A percentile compares a stretch with the other conserved stretches of the same genome.
Evolutionary conservation across 2,888 invertebrate species (phyloP).

Genomic region (Pandemis heparana): DNA sequence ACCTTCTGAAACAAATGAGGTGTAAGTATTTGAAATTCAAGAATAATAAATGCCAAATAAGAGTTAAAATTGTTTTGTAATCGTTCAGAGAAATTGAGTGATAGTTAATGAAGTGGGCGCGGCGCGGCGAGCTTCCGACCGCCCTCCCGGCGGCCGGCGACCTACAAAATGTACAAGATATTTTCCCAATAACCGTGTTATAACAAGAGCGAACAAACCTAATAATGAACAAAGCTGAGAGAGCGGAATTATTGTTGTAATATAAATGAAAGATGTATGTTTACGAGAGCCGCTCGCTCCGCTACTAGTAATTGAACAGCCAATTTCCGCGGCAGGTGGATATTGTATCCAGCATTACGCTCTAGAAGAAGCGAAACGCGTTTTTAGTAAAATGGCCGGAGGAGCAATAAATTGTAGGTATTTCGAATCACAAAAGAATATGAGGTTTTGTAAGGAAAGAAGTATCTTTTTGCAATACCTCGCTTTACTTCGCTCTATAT

Average conservation of each 20-base stretch:
- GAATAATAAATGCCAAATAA: neutral
- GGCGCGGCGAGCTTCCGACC: constrained; percentile 8
- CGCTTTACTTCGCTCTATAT: neutral
- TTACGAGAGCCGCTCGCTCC: constrained; percentile 17
- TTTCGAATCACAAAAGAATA: constrained; percentile 1
- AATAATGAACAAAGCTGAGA: constrained; percentile 30
- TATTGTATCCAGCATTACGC: constrained; percentile 17
- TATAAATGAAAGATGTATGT: constrained; percentile 29
- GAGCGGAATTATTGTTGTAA: constrained; percentile 10
- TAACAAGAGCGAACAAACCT: constrained; percentile 30
- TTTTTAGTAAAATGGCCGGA: neutral
- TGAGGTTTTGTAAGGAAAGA: constrained; percentile 1
- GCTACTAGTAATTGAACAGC: constrained; percentile 19
- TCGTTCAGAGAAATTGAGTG: constrained; percentile 6
- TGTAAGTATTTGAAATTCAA: neutral
- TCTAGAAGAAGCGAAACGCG: constrained; percentile 19
- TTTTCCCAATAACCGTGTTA: constrained; percentile 27
- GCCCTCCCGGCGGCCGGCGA: constrained; percentile 4
- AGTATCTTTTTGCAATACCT: neutral
- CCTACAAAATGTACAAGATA: constrained; percentile 26
- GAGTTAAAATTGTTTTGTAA: neutral
- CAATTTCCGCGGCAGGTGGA: constrained; percentile 17
- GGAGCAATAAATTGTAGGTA: constrained; percentile 7
- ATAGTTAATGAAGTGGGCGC: constrained; percentile 7
- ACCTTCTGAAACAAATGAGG: neutral